Conservation (phyloP, 2,113 vertebrate genomes). For the Calyptomena viridis region DNA sequence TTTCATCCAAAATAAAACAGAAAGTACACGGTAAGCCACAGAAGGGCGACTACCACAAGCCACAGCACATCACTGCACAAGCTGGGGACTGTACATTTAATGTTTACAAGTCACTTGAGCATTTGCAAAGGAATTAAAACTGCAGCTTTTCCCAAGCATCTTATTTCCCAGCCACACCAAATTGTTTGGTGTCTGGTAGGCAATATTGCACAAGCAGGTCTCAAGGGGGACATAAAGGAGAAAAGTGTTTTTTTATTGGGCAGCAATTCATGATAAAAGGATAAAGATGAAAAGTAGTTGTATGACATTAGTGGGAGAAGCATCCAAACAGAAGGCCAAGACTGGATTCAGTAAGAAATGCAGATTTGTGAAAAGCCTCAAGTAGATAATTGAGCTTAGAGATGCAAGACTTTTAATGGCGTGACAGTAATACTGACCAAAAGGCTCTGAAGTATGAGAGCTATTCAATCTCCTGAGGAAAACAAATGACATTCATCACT, state of each 20-base stretch:
- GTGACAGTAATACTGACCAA: background rate
- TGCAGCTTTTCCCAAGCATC: background rate
- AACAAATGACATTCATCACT: background rate
- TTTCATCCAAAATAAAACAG: background rate
- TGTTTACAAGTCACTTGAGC: background rate
- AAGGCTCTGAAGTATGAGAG: background rate
- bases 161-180: background rate
- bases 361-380: background rate
- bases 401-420: background rate
- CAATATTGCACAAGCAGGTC: background rate
- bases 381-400: conserved; percentile 7
- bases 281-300: background rate
- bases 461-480: background rate
- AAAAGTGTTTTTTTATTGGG: background rate
- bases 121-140: background rate
- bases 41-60: background rate
- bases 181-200: background rate
- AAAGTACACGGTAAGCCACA: background rate
- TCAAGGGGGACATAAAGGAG: background rate
- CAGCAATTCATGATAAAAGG: background rate
- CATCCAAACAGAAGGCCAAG: background rate
- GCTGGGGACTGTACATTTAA: background rate
- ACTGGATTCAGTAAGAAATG: background rate
- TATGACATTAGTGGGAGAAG: background rate
- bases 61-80: background rate